Evolutionary conservation across 2,797 vertebrate species (phyloP), one percentile per base, ranked within the genome.

Genomic region (Vespertilio murinus): DNA sequence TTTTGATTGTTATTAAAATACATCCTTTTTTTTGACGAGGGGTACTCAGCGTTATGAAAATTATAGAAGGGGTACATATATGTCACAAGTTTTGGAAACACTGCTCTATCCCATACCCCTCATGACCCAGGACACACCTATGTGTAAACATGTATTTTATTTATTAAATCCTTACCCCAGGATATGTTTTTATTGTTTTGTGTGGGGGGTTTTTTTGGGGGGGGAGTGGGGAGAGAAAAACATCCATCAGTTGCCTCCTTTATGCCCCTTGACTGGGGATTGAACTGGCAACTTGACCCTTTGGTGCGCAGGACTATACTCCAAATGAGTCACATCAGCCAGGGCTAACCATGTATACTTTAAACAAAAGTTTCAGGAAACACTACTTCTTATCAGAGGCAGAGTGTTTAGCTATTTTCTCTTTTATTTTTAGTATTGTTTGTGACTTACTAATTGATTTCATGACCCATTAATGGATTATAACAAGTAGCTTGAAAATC

Each of bases 321-420:
- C 61, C 61, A 64, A 67, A 20, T 67, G 64, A 67, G n/a, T 67
- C n/a, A 67, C 64, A 67, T 18, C n/a, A 35, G n/a, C 64, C 17
- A 67, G 64, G 64, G 64, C 17, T 65, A 33, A 65, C 18, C 64
- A 65, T 67, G 64, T 67, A 67, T 67, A 67, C n/a, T 89, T 74
- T 49, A 95, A 91, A 71, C 59, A 89, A 81, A 90, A 35, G 52
- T 83, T 88, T 90, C 4, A n/a, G 83, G 40, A 91, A 93, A 83
- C 18, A 71, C 8, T 67, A 9, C 22, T 92, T 80, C 79, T 91
- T 65, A 73, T 11, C 65, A 45, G 20, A 91, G 28, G 64, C 65
- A 38, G 47, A 87, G 54, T 65, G 17, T 71, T 90, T 59, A 61
- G 69, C 75, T 81, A 45, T 81, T 95, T 93, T 90, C 81, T 71